Evolutionary conservation across 2,113 vertebrate species (phyloP), one percentile per base, ranked within the genome.

Genomic region (Coregonus clupeaformis): DNA sequence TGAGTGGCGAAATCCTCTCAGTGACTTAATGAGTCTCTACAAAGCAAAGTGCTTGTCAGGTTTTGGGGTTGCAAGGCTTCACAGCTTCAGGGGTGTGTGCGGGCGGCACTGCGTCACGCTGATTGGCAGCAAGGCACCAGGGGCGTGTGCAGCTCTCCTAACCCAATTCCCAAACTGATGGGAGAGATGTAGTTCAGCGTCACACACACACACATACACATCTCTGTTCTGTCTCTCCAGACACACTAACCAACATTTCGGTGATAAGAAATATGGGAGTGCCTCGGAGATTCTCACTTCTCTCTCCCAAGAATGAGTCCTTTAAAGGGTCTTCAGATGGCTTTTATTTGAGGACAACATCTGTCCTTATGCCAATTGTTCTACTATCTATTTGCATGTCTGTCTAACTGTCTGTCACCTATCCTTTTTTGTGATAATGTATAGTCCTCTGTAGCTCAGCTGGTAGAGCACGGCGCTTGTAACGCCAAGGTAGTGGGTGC

Each of bases 181-280:
- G n/a, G 47, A 27, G 45, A 24, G 71, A 82, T 78, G 68, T 77
- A 72, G 78, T 74, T 78, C 84, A 82, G 64, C 71, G 67, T 79
- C 74, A 79, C 74, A 78, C 27, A 27, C 27, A 27, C 27, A 27
- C 27, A 27, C 27, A 27, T 2, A 27, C 27, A 27, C 27, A 27
- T 27, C 6, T 24, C 72, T 45, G n/a, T 67, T 49, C n/a, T 27
- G 52, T 16, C 72, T 72, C 68, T 45, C 57, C 57, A 20, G 66
- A 68, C 71, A 49, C 52, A 69, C 24, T 72, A 25, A 81, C 20
- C n/a, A n/a, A n/a, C n/a, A n/a, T n/a, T n/a, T n/a, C n/a, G n/a
- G n/a, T n/a, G n/a, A n/a, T n/a, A n/a, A n/a, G n/a, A n/a, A n/a
- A n/a, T n/a, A n/a, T n/a, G n/a, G n/a, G n/a, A n/a, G n/a, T n/a